These are phyloP conservation scores for Troglohyphantes excavatus DNA, from an alignment of 2,888 invertebrate species.

Conservation along the genomic window DNA sequence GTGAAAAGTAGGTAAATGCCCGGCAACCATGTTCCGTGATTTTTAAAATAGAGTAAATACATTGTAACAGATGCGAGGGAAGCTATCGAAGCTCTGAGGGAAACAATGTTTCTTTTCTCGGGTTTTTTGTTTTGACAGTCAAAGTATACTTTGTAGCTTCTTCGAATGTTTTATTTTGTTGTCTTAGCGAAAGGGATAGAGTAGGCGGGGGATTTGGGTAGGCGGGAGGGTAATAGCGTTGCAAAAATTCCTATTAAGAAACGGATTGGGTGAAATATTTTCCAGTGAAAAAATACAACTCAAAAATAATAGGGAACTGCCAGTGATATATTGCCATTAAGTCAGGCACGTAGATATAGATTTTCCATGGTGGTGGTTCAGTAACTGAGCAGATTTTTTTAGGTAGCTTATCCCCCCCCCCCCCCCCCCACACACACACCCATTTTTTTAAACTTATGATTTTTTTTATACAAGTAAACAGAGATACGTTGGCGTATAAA, in stretches of 20 bases:
- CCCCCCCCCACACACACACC: no score
- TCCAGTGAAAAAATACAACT: no score
- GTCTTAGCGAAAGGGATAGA: not conserved
- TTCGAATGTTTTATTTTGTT: not conserved
- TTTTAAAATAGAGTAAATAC: slow-evolving; percentile 69
- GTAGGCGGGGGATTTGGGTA: not conserved
- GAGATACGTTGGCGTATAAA: no score
- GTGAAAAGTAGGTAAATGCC: slow-evolving; percentile 76
- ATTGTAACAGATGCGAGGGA: slow-evolving; percentile 74
- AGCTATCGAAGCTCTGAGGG: slow-evolving; percentile 30
- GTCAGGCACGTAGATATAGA: no score
- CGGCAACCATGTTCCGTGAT: slow-evolving; percentile 56
- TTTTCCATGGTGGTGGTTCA: no score
- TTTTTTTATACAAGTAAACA: no score
- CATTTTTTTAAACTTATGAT: no score
- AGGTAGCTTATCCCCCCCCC: no score
- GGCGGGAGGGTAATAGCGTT: not conserved
- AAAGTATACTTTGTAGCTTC: not conserved
- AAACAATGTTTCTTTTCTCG: not conserved
- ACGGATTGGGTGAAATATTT: not conserved
- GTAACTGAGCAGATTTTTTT: no score
- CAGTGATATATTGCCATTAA: no score
- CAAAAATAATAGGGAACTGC: no score
- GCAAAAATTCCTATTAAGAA: not conserved
- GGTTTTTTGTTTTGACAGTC: not conserved